Evolutionary conservation across 2,113 vertebrate genomes (phyloP), one percentile per base, ranked within the genome.

Genomic region (Steatornis caripensis): DNA sequence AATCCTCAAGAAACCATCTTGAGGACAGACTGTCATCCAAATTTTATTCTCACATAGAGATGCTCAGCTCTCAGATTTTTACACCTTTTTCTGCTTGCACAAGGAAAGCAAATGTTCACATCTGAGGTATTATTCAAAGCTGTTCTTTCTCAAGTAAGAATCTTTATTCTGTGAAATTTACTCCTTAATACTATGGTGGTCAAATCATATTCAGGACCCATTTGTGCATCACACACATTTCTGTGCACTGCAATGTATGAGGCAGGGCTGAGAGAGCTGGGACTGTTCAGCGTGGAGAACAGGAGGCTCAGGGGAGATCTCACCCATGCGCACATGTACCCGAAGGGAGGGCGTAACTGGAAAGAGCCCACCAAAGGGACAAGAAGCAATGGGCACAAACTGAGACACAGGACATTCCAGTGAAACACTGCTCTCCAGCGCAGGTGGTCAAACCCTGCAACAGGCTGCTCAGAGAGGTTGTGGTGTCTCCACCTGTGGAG

Each of bases 191-290:
- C 4, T 19, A 18, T 4, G 9, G 11, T 22, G 21, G 45, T 53
- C 43, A 55, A 57, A 46, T 51, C 29, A 24, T 7, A 51, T 30
- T 53, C 75, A 62, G 64, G 22, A 32, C 30, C 58, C 21, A 27
- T 46, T 34, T 36, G 24, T 26, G 46, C 23, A 26, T n/a, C 36
- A 8, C 51, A 48, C 26, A 15, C 37, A 7, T 22, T 46, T 75
- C 8, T 24, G 39, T 20, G 45, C 43, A 30, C 23, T 41, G 27
- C 29, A 14, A 9, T 0, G 2, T 4, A 7, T 2, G 43, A 51
- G 29, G 9, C 55, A 51, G 70, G 27, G 55, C 55, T 54, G 60
- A 53, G 49, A 15, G 66, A 70, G 39, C 64, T 49, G 62, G 13
- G 51, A 11, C 20, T 16, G 20, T 20, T 49, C 48, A 24, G 60